Evolutionary conservation across 2,113 vertebrate species (phyloP), one percentile per base, ranked within the genome.

Genomic region (Nannobrachium achirus): DNA sequence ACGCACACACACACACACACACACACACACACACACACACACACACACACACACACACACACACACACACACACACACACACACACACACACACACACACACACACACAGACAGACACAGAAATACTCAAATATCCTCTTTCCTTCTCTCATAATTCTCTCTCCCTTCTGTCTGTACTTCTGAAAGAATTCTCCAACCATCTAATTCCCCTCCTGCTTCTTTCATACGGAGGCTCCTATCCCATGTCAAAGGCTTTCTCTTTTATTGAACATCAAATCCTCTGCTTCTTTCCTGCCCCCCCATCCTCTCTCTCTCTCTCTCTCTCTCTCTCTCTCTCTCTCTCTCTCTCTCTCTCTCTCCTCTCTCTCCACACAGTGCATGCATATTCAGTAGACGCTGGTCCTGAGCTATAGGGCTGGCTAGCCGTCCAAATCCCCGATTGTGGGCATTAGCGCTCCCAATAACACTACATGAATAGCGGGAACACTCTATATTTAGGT

Each of bases 211-310:
- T 86, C 84, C 84, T 91, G 86, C 82, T 87, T 91, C 89, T 91
- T 91, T 92, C 85, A 92, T 92, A 93, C 91, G 86, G 90, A 90
- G 88, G 87, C 89, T 91, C 90, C 79, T 87, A 89, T 89, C 90
- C 87, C 86, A 90, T 91, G 91, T 92, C 91, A 92, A 92, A 91
- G 89, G 90, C 85, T 91, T 89, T 88, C 78, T 90, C 74, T 91
- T 90, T 92, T 91, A 92, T 93, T 92, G 92, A 89, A 93, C 90
- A 92, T 91, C 91, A 92, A 93, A 92, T 92, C 91, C 91, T 91
- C 85, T 84, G 89, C 84, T 87, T 89, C 90, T 89, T 70, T 76
- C 77, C 85, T 84, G 85, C 78, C 60, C 72, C 80, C 86, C 79
- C 86, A 78, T 86, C 78, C 67, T 78, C 71, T 56, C 83, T 33